These are phyloP conservation scores for Amazona guildingii DNA, from an alignment of 2,113 vertebrate species.

Conservation along the genomic window DNA sequence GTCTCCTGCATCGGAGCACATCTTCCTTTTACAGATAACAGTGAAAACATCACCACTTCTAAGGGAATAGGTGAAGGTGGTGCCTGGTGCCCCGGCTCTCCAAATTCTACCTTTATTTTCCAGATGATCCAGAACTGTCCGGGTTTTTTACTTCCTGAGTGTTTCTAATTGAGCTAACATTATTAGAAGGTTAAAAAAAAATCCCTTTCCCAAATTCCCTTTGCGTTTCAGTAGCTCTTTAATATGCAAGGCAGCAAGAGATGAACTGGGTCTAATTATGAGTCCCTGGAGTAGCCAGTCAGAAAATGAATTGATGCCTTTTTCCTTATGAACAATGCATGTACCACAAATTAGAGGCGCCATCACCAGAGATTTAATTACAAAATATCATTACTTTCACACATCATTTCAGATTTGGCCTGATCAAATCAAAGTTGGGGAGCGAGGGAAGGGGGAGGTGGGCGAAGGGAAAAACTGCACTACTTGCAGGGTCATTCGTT, in stretches of 20 bases:
- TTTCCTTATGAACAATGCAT: slow-evolving; percentile 86
- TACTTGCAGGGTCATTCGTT: slow-evolving; percentile 77
- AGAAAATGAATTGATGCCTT: slow-evolving; percentile 86
- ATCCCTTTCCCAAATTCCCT: slow-evolving; percentile 76
- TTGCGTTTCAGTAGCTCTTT: slow-evolving; percentile 82
- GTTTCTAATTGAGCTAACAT: slow-evolving; percentile 80
- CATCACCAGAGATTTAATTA: slow-evolving; percentile 86
- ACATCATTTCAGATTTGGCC: slow-evolving; percentile 87
- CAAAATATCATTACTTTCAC: slow-evolving; percentile 88
- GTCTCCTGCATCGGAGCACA: accelerated
- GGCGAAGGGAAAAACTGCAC: slow-evolving; percentile 69
- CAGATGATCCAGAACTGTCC: slow-evolving; percentile 55
- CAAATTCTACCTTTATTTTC: slow-evolving; percentile 8
- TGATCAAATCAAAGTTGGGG: slow-evolving; percentile 83
- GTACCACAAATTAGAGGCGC: slow-evolving; percentile 82
- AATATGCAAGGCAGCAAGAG: slow-evolving; percentile 82
- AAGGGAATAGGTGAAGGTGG: background rate
- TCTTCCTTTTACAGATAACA: background rate
- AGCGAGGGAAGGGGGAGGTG: slow-evolving; percentile 27
- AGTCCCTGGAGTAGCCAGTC: slow-evolving; percentile 84
- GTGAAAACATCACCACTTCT: background rate
- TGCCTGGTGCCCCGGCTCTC: background rate
- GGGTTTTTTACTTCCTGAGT: slow-evolving; percentile 51
- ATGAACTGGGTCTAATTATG: slow-evolving; percentile 82
- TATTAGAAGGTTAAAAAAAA: slow-evolving; percentile 67